phyloP scores from a whole-genome alignment of 1,140 invertebrate species.

The Caerostris darwini region DNA sequence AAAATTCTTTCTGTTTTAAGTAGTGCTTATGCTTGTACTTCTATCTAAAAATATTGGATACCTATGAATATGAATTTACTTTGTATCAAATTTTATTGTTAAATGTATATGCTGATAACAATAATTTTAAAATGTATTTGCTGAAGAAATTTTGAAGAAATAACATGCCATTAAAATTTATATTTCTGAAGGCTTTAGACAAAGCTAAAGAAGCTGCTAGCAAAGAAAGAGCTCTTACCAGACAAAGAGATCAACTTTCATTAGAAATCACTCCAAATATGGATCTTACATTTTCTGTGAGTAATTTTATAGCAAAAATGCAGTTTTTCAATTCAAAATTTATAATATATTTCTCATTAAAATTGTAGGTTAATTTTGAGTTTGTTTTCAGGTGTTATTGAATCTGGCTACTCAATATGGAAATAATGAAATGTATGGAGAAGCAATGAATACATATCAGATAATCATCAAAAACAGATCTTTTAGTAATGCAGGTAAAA shows the following conservation, averaged over 20 bases:
- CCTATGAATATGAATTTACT: no score
- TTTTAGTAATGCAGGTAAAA: conserved; percentile 88
- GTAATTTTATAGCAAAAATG: conserved; percentile 59
- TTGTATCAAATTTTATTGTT: no score
- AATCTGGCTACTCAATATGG: conserved; percentile 97
- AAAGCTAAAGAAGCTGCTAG: conserved; percentile 98
- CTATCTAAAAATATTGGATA: no score
- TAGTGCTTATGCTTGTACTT: no score
- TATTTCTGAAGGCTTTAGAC: conserved; percentile 86
- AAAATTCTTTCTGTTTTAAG: neutral
- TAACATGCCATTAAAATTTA: neutral
- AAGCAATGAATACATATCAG: conserved; percentile 97
- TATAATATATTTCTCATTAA: neutral
- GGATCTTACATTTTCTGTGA: conserved; percentile 95
- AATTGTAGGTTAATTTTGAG: neutral
- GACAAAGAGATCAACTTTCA: conserved; percentile 94
- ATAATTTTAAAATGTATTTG: no score
- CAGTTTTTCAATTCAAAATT: neutral
- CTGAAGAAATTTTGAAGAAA: neutral
- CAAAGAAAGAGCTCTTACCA: conserved; percentile 93
- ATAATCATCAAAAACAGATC: conserved; percentile 92
- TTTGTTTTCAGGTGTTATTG: conserved; percentile 89
- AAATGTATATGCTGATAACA: no score
- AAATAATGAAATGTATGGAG: conserved; percentile 95
- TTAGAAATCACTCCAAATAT: conserved; percentile 94